A percentile compares a stretch with the other conserved stretches of the same genome.
Evolutionary conservation across 2,113 vertebrate genomes (phyloP).

Genomic region (Thomomys bottae): DNA sequence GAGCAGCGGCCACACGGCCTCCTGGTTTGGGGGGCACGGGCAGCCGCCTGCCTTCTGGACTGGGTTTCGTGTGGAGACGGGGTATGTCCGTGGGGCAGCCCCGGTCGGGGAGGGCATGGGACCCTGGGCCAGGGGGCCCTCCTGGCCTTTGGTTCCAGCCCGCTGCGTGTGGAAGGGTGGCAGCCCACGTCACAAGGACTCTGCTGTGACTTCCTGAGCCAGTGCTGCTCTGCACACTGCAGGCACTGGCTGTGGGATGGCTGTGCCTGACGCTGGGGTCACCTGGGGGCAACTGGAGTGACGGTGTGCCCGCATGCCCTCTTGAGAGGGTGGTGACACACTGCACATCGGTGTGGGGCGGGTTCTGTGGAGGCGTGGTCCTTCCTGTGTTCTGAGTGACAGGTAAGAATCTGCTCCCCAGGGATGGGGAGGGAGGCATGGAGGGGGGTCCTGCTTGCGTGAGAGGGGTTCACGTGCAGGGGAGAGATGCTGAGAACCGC

Average conservation of each 20-base stretch:
- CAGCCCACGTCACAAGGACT: neutral
- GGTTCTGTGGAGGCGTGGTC: neutral
- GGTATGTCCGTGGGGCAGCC: too few relatives aligned
- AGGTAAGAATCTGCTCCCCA: neutral
- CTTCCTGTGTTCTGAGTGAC: conserved; percentile 5
- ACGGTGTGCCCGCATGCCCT: too few relatives aligned
- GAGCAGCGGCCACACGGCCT: too few relatives aligned
- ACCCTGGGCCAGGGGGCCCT: neutral
- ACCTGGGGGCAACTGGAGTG: too few relatives aligned
- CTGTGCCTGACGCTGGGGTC: neutral
- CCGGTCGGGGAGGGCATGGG: too few relatives aligned
- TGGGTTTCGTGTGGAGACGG: too few relatives aligned
- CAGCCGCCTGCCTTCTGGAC: too few relatives aligned
- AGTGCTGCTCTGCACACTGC: neutral
- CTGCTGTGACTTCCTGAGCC: neutral
- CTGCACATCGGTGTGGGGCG: too few relatives aligned
- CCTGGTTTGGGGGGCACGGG: too few relatives aligned
- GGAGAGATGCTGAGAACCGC: neutral
- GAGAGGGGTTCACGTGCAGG: neutral
- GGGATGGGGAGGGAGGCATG: too few relatives aligned
- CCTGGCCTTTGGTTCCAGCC: neutral
- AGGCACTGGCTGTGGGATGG: neutral
- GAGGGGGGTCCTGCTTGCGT: neutral
- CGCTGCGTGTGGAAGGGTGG: neutral
- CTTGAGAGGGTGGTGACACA: too few relatives aligned